Evolutionary conservation across 2,113 vertebrate genomes (phyloP), one percentile per base, ranked within the genome.

Genomic region (Helogale parvula): DNA sequence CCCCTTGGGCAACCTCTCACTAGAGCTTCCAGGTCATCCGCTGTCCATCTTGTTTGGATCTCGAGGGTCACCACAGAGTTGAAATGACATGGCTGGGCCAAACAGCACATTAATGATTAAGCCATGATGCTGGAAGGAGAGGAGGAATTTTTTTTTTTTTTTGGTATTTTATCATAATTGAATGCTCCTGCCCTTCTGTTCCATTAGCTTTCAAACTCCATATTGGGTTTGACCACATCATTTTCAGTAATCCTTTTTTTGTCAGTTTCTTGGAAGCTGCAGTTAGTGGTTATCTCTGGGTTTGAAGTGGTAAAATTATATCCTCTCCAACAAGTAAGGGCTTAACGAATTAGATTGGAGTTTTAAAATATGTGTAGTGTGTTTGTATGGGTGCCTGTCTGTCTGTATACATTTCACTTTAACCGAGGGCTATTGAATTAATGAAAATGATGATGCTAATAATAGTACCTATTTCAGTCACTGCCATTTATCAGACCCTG

Each of bases 221-320:
- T 54, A 14, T n/a, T 84, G 31, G 41, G 31, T 90, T 90, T 83
- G 92, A 84, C 63, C 54, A 90, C 74, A 86, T 76, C n/a, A 14
- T 92, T 93, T 94, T 93, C 86, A 65, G n/a, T 85, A 68, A 88
- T 94, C 29, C 33, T 92, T 92, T 83, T 76, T 94, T 52, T 80
- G n/a, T 87, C 60, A 63, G 72, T 89, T 71, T 94, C 82, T 92
- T 90, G 94, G 88, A 93, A 94, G 47, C 52, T 83, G 12, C 11
- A 76, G 80, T 95, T 84, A 72, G 57, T 76, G 68, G 50, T 84
- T 88, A 12, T 74, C 45, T 93, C 31, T 84, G 52, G 52, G 17
- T 96, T 91, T 87, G 65, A 92, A 69, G 60, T 81, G 50, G 65
- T 94, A 90, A 93, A 54, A 79, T 79, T 57, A 19, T 88, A 47